Conservation (phyloP, 2,888 invertebrate species). For the Ornithoptera alexandrae region DNA sequence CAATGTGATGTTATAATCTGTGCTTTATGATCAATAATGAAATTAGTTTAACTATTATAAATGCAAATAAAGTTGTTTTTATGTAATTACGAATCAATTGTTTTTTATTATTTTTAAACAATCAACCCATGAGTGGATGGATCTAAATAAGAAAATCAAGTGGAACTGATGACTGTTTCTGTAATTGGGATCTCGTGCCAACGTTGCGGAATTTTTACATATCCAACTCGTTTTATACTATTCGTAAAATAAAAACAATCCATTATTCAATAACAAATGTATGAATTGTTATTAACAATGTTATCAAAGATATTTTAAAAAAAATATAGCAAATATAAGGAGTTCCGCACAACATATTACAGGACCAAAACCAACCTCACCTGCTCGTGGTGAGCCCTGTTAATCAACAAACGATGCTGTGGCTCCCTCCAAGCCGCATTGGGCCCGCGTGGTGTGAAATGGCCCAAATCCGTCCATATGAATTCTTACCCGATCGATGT, state of each 20-base stretch:
- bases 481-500: too few relatives aligned
- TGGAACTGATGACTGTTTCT: slow-evolving; percentile 6
- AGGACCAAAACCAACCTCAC: too few relatives aligned
- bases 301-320: neutral
- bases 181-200: slow-evolving; percentile 29
- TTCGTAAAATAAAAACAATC: neutral
- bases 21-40: too few relatives aligned
- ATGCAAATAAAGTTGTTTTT: too few relatives aligned
- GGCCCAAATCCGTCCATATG: too few relatives aligned
- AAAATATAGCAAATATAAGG: too few relatives aligned
- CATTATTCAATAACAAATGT: neutral
- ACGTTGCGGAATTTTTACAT: slow-evolving; percentile 18
- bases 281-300: neutral
- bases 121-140: slow-evolving; percentile 10
- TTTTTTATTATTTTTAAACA: slow-evolving; percentile 12
- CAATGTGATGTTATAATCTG: too few relatives aligned
- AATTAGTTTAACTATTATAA: neutral
- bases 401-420: too few relatives aligned
- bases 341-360: too few relatives aligned
- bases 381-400: too few relatives aligned
- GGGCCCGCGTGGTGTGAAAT: too few relatives aligned
- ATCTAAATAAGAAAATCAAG: slow-evolving; percentile 23
- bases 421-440: too few relatives aligned
- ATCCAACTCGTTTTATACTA: neutral
- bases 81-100: neutral